Conservation (phyloP, 2,113 vertebrate genomes). For the Oryzias celebensis region DNA sequence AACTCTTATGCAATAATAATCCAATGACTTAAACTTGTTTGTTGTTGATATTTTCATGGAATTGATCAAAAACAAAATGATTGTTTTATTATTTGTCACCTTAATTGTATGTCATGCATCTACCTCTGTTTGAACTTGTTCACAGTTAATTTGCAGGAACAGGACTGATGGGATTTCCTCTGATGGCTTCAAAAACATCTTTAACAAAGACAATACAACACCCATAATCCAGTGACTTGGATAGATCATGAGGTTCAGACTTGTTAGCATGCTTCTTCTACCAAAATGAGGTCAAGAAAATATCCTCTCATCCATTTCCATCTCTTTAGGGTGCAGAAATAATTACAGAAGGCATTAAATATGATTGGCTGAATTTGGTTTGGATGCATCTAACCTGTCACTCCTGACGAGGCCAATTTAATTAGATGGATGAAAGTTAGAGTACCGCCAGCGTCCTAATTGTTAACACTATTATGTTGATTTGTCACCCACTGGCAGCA, state of each 20-base stretch:
- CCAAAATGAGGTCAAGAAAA: constrained; percentile 38
- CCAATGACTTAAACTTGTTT: too few relatives aligned
- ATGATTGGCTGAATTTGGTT: constrained; percentile 45
- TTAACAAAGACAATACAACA: constrained; percentile 18
- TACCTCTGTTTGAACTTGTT: constrained; percentile 4
- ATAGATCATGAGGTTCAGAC: constrained; percentile 30
- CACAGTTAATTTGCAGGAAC: constrained; percentile 37
- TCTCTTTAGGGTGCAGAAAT: constrained; percentile 42
- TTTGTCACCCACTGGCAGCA: constrained; percentile 46
- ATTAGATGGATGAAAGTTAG: constrained; percentile 46
- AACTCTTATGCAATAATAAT: too few relatives aligned
- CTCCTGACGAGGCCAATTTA: constrained; percentile 48
- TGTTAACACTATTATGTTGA: constrained; percentile 32
- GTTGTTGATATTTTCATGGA: too few relatives aligned
- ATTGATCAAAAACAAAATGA: too few relatives aligned
- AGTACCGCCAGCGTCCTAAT: constrained; percentile 15
- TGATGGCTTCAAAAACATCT: constrained; percentile 25
- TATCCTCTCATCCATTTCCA: constrained; percentile 8
- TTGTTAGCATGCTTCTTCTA: constrained; percentile 40
- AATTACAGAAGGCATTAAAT: constrained; percentile 62
- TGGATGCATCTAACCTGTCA: constrained; percentile 37
- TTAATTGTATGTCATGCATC: too few relatives aligned
- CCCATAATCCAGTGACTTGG: constrained; percentile 2
- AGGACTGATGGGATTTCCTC: constrained; percentile 38
- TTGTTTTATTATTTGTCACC: too few relatives aligned